Evolutionary conservation across 2,888 invertebrate species (phyloP).

Genomic region (Drosophila helvetica): DNA sequence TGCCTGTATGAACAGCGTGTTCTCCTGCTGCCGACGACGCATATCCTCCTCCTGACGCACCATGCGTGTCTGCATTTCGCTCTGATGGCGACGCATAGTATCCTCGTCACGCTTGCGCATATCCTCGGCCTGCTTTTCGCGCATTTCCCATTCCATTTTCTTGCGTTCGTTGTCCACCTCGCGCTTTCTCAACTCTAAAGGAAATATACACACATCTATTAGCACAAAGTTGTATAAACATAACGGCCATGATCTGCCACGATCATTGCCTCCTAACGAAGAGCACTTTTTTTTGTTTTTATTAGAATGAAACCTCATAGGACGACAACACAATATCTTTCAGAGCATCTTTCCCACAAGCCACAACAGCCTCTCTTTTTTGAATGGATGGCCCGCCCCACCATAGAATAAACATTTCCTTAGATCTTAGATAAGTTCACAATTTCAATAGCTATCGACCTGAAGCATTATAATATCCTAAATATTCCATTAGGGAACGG

Average conservation of each 20-base stretch:
- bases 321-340: neutral
- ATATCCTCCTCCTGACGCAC: slow-evolving; percentile 93
- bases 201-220: slow-evolving; percentile 16
- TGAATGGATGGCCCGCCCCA: too few relatives aligned
- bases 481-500: too few relatives aligned
- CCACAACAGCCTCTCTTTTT: neutral
- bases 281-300: too few relatives aligned
- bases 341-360: neutral
- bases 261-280: neutral
- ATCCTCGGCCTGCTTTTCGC: slow-evolving; percentile 92
- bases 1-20: slow-evolving; percentile 93
- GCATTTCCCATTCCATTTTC: slow-evolving; percentile 92
- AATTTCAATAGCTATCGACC: neutral
- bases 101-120: slow-evolving; percentile 89
- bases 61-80: slow-evolving; percentile 91
- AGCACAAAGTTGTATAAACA: neutral
- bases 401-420: neutral
- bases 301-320: neutral
- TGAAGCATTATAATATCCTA: too few relatives aligned
- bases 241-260: neutral
- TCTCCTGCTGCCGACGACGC: slow-evolving; percentile 93
- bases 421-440: neutral
- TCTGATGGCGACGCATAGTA: slow-evolving; percentile 88
- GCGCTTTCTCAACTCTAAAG: slow-evolving; percentile 89
- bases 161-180: slow-evolving; percentile 94